Evolutionary conservation across 2,888 invertebrate genomes (phyloP).

Genomic region (Stenolophus ochropezus): DNA sequence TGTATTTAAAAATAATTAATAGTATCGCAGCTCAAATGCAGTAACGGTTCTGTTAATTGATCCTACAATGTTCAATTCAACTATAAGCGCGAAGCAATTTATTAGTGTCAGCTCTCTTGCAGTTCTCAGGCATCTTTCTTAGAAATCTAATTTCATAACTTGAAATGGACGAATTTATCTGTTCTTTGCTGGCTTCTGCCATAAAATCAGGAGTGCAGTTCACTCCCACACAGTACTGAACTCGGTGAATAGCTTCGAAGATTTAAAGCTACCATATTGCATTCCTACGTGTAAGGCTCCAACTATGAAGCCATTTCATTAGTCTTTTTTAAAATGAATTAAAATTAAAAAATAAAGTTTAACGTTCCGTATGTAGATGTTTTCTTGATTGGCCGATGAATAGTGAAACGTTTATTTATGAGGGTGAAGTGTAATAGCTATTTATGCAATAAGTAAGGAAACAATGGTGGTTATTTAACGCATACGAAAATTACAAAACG

Average conservation of each 20-base stretch:
- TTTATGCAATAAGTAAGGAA: too few relatives aligned
- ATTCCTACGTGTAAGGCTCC: not conserved
- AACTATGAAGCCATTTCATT: not conserved
- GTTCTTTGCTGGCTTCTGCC: not conserved
- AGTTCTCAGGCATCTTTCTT: not conserved
- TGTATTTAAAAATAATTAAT: not conserved
- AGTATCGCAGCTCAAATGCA: constrained; percentile 9
- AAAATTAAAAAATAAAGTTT: too few relatives aligned
- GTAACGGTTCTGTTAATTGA: constrained; percentile 39
- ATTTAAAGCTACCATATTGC: constrained; percentile 24
- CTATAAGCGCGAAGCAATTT: constrained; percentile 13
- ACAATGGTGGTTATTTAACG: too few relatives aligned
- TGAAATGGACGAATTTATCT: constrained; percentile 22
- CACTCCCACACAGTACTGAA: not conserved
- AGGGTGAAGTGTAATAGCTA: too few relatives aligned
- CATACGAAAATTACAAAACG: too few relatives aligned
- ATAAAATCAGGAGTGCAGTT: not conserved
- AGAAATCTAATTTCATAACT: constrained; percentile 40
- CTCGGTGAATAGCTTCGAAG: not conserved
- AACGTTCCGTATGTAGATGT: too few relatives aligned
- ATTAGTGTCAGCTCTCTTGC: constrained; percentile 15
- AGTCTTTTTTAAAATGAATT: too few relatives aligned
- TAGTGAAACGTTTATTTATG: too few relatives aligned
- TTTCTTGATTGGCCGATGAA: too few relatives aligned
- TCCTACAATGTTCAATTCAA: constrained; percentile 25